Conservation (phyloP, 2,113 vertebrate species). For the Cepphus grylle region DNA sequence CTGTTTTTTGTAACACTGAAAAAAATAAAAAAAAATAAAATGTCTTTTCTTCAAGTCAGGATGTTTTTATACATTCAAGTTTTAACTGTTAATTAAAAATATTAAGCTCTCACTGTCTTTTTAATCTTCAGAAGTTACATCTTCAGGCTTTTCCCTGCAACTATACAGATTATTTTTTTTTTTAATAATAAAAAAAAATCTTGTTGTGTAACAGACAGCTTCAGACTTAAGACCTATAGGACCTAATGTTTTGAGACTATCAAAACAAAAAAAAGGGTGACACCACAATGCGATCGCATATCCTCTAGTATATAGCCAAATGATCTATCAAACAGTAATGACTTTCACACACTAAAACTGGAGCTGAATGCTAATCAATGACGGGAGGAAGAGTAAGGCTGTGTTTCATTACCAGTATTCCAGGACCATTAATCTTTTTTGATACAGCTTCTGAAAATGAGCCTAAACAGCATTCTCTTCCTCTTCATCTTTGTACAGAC, state of each 20-base stretch:
- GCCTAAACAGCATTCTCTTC: background rate
- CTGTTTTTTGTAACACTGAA: accelerated
- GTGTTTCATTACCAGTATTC: background rate
- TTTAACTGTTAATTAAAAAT: background rate
- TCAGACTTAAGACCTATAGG: background rate
- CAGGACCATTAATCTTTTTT: background rate
- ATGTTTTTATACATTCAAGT: background rate
- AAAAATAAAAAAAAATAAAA: background rate
- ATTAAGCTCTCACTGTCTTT: background rate
- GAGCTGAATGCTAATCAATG: background rate
- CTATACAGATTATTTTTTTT: background rate
- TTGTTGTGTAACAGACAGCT: background rate
- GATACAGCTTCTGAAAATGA: background rate
- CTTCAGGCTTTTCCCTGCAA: background rate
- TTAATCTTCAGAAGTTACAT: background rate
- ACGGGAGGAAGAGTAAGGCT: background rate
- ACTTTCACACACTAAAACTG: background rate
- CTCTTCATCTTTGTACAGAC: background rate
- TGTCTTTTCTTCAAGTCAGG: background rate
- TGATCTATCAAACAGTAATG: background rate
- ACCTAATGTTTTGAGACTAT: background rate
- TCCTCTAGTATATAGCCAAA: background rate
- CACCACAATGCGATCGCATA: background rate
- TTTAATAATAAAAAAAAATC: background rate
- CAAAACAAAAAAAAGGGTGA: background rate